Percentiles rank a stretch among this genome's conserved stretches.
phyloP scores from a whole-genome alignment of 2,888 invertebrate species.

The Troides oblongomaculatus region DNA sequence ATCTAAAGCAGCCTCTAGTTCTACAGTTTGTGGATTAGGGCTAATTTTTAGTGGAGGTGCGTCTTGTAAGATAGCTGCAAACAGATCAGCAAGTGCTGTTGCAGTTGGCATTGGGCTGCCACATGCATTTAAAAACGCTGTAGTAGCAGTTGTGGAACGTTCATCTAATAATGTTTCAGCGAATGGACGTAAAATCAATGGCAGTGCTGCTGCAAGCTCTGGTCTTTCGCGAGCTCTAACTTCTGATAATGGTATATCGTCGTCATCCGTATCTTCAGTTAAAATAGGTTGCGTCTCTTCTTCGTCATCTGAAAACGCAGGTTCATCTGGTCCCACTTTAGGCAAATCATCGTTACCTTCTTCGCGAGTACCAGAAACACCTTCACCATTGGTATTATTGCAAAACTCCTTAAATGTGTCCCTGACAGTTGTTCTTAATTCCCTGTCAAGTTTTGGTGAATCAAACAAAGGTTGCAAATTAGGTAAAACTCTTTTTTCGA shows the following conservation, averaged over 20 bases:
- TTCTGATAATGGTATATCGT: conserved; percentile 89
- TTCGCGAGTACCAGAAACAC: conserved; percentile 71
- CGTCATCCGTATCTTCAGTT: conserved; percentile 84
- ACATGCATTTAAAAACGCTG: conserved; percentile 64
- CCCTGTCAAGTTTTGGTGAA: conserved; percentile 91
- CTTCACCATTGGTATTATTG: conserved; percentile 75
- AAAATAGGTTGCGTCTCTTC: conserved; percentile 81
- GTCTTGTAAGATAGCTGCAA: conserved; percentile 74
- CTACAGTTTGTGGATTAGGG: conserved; percentile 71
- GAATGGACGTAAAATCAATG: conserved; percentile 63
- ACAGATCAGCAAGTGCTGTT: conserved; percentile 67
- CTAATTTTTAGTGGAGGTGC: conserved; percentile 72
- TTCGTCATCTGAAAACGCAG: conserved; percentile 92
- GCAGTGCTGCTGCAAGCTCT: conserved; percentile 73
- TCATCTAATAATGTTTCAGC: conserved; percentile 74
- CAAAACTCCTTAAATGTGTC: conserved; percentile 97
- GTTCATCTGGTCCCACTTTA: conserved; percentile 81
- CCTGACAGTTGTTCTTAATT: conserved; percentile 89
- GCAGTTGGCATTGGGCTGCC: conserved; percentile 64
- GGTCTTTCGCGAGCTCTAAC: conserved; percentile 84
- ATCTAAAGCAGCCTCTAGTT: conserved; percentile 85
- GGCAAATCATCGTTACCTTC: conserved; percentile 68
- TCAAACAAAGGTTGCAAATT: conserved; percentile 92
- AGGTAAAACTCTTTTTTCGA: conserved; percentile 95
- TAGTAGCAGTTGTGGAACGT: conserved; percentile 60